Percentiles rank a stretch among this genome's conserved stretches.
Conservation (phyloP, 2,888 invertebrate species). For the Digitonthophagus gazella region DNA sequence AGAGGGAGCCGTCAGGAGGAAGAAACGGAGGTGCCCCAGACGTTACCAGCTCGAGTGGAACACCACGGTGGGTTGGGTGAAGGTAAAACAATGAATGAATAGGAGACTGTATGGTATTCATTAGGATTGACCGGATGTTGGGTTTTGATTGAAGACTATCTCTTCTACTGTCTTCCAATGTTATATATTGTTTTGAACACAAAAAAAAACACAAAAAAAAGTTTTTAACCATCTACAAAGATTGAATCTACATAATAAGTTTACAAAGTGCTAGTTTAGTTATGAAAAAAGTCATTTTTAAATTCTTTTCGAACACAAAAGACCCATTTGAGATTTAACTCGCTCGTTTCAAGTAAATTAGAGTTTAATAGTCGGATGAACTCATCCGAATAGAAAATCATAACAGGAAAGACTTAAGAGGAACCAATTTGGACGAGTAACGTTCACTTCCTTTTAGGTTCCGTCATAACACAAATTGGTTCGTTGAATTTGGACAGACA, state of each 20-base stretch:
- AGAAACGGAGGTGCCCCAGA: constrained; percentile 8
- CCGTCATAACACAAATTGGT: constrained; percentile 9
- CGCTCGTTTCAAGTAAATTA: background rate
- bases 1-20: constrained; percentile 4
- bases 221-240: too few species aligned
- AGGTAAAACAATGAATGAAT: constrained; percentile 12
- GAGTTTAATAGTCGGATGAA: background rate
- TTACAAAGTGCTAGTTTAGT: too few species aligned
- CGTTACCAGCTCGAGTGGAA: constrained; percentile 13
- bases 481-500: constrained; percentile 9
- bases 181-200: too few species aligned
- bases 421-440: background rate
- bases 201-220: too few species aligned
- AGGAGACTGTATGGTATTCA: background rate
- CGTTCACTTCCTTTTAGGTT: constrained; percentile 11
- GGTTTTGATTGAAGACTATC: background rate
- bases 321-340: background rate
- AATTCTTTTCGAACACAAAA: background rate
- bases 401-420: background rate
- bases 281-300: background rate
- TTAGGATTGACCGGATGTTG: background rate
- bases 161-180: too few species aligned
- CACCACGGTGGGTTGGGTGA: background rate
- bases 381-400: background rate
- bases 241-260: too few species aligned